Evolutionary conservation across 2,797 vertebrate genomes (phyloP).

Genomic region (Rhadinocentrus ornatus): DNA sequence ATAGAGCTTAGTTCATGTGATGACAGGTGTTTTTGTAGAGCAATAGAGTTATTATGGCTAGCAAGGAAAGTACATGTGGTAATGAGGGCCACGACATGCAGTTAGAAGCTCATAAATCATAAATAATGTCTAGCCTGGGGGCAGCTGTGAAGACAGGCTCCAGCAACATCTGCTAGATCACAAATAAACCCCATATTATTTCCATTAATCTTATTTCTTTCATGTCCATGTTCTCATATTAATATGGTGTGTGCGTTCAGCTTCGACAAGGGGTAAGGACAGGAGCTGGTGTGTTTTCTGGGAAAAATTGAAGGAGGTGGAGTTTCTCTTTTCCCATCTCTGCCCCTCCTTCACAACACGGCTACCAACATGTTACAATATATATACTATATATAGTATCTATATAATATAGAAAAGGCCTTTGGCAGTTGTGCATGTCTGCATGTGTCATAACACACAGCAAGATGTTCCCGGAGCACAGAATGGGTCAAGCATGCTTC

Average conservation of each 20-base stretch:
- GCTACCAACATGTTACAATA: too few species aligned
- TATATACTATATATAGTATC: too few species aligned
- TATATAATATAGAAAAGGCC: too few species aligned
- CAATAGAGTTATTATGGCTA: neutral
- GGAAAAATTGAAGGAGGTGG: neutral
- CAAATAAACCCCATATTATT: neutral
- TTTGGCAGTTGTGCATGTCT: neutral
- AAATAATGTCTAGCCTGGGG: neutral
- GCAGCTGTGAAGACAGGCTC: neutral
- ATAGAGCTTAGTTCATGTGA: neutral
- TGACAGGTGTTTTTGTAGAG: neutral
- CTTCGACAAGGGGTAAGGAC: neutral
- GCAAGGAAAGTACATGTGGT: neutral
- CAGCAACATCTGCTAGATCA: neutral
- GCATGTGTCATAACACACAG: neutral
- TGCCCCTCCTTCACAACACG: neutral
- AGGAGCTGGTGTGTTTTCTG: neutral
- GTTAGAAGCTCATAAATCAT: neutral
- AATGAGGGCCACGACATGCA: neutral
- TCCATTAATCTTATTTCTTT: neutral
- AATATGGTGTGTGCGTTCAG: neutral
- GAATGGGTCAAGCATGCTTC: neutral
- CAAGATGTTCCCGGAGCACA: neutral
- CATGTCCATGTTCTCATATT: neutral
- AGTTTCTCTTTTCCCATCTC: neutral